phyloP scores from a whole-genome alignment of 2,888 invertebrate species.

The Limenitis camilla region DNA sequence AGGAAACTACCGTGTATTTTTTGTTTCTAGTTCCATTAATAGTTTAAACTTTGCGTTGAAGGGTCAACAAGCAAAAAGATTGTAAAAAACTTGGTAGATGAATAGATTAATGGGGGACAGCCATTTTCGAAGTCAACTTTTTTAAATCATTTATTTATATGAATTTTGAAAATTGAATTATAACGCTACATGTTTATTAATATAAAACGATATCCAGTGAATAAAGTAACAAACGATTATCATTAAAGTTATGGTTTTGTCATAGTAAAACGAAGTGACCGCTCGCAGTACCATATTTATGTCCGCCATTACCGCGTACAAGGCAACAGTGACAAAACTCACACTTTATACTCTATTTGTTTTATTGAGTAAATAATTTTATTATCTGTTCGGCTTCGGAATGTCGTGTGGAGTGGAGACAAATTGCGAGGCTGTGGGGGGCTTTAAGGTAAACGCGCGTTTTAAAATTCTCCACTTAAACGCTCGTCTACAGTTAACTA shows the following conservation, averaged over 20 bases:
- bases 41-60: too few species aligned
- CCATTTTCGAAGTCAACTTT: too few species aligned
- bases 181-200: too few species aligned
- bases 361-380: conserved; percentile 63
- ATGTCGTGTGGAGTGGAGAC: conserved; percentile 27
- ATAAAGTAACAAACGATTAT: conserved; percentile 7
- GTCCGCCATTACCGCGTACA: conserved; percentile 49
- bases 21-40: too few species aligned
- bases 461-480: conserved; percentile 8
- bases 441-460: conserved; percentile 15
- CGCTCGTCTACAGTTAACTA: background rate
- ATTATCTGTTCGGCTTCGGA: conserved; percentile 36
- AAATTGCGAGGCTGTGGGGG: conserved; percentile 44
- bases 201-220: background rate
- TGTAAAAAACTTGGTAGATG: too few species aligned
- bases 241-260: conserved; percentile 22
- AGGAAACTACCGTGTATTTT: too few species aligned
- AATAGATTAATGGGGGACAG: too few species aligned
- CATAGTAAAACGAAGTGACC: conserved; percentile 18
- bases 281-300: conserved; percentile 41
- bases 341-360: conserved; percentile 65
- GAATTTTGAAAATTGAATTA: too few species aligned
- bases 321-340: conserved; percentile 59
- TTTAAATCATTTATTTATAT: too few species aligned
- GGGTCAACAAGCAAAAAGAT: too few species aligned